These are phyloP conservation scores for Pristionchus arcanus DNA, from an alignment of 2,888 invertebrate genomes.

Conservation along the genomic window DNA sequence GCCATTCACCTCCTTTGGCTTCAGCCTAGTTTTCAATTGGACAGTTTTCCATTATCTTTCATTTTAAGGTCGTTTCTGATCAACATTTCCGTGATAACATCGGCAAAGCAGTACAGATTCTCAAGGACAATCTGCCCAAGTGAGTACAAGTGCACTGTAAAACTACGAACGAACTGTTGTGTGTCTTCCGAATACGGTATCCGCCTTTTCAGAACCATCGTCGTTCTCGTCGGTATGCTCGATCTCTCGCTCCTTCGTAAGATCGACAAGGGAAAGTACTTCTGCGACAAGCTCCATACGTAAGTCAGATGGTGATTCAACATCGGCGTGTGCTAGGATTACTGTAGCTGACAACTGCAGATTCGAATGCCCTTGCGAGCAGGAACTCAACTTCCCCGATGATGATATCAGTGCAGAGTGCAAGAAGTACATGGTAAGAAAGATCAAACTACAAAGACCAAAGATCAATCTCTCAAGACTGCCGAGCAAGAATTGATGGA, in stretches of 20 bases:
- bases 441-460: not conserved
- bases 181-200: not conserved
- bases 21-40: not conserved
- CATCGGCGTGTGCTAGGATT: not conserved
- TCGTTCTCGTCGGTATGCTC: constrained; percentile 73
- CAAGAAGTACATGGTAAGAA: constrained; percentile 65
- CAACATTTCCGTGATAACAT: constrained; percentile 66
- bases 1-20: not conserved
- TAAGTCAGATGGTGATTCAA: constrained; percentile 52
- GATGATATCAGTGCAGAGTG: constrained; percentile 65
- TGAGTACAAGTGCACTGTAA: not conserved
- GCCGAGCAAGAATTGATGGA: constrained; percentile 25
- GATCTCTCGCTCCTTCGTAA: constrained; percentile 71
- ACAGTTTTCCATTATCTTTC: not conserved
- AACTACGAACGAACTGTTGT: not conserved
- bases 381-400: constrained; percentile 65
- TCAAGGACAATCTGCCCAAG: constrained; percentile 70
- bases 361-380: constrained; percentile 72
- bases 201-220: constrained; percentile 64
- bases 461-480: not conserved
- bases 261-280: constrained; percentile 69
- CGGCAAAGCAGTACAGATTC: constrained; percentile 65
- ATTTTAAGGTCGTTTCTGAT: constrained; percentile 60
- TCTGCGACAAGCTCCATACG: constrained; percentile 71
- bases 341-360: constrained; percentile 54